A percentile compares a stretch with the other conserved stretches of the same genome.
Evolutionary conservation across 2,888 invertebrate species (phyloP).

Genomic region (Brachyopa scutellaris): DNA sequence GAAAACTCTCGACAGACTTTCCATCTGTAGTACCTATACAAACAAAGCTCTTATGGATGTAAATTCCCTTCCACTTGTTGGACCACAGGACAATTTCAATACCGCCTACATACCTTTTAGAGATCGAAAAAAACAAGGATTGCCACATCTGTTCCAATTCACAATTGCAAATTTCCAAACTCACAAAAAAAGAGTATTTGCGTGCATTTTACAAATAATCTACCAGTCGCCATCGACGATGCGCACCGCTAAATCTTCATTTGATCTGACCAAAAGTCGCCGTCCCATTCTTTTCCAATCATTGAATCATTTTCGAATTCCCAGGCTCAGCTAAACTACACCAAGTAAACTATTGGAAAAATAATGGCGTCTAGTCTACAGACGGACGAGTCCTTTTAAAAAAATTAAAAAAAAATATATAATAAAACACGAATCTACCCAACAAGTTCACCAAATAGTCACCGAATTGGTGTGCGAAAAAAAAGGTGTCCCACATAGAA

Average conservation of each 20-base stretch:
- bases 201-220: constrained; percentile 63
- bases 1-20: neutral
- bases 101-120: neutral
- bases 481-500: neutral
- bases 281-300: constrained; percentile 14
- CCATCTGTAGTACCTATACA: constrained; percentile 29
- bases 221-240: constrained; percentile 53
- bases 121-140: neutral
- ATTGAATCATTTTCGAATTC: constrained; percentile 55
- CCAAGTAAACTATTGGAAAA: constrained; percentile 49
- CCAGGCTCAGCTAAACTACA: constrained; percentile 1
- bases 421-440: no score
- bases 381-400: constrained; percentile 6
- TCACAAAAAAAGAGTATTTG: constrained; percentile 22
- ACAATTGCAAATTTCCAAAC: constrained; percentile 22
- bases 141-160: constrained; percentile 47
- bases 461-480: constrained; percentile 3
- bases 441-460: neutral
- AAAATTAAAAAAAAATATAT: constrained; percentile 9
- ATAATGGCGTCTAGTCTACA: constrained; percentile 67
- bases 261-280: constrained; percentile 66
- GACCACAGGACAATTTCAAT: neutral
- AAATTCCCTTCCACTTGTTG: constrained; percentile 57
- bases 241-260: constrained; percentile 68
- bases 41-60: constrained; percentile 7